Base-by-base conservation (phyloP, 2,888 invertebrate species). In the Stenodera caucasica region DNA sequence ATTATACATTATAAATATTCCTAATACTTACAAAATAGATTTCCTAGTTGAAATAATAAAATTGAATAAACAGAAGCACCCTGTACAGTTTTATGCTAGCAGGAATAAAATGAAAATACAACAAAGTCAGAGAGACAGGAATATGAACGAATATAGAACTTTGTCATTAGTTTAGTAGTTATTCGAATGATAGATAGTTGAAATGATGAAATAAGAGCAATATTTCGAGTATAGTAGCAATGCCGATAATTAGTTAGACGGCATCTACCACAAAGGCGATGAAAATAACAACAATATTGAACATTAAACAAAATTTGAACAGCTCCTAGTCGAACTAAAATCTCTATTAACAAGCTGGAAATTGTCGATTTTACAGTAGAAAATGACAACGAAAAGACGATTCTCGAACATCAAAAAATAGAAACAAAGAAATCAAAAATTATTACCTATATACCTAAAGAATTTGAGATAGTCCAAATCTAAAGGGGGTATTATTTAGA, bases 31-130 rank as follows among this genome's bases (percentile, higher is more conserved):
- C n/a, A n/a, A n/a, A n/a, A n/a, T n/a, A n/a, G n/a, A n/a, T n/a
- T n/a, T n/a, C n/a, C n/a, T n/a, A n/a, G n/a, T n/a, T n/a, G n/a
- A n/a, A n/a, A n/a, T n/a, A n/a, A n/a, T n/a, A n/a, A n/a, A n/a
- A n/a, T n/a, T n/a, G n/a, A n/a, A n/a, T n/a, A n/a, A n/a, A n/a
- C n/a, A n/a, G n/a, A n/a, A n/a, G n/a, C n/a, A n/a, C n/a, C n/a
- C 2, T 26, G 5, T 12, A 40, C 45, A 45, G n/a, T 23, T 45
- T 23, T 23, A 45, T 40, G 40, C 18, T 12, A 45, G 45, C 21
- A 45, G 45, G 23, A 45, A 45, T 45, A 23, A 45, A 23, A 45
- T 45, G 45, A 45, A 45, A 40, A 8, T 40, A 18, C 45, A 45
- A 45, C 45, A 23, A 23, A 12, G 45, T 45, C 45, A 45, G 23